Evolutionary conservation across 2,888 invertebrate genomes (phyloP).

Genomic region (Lasioglossum lativentre): DNA sequence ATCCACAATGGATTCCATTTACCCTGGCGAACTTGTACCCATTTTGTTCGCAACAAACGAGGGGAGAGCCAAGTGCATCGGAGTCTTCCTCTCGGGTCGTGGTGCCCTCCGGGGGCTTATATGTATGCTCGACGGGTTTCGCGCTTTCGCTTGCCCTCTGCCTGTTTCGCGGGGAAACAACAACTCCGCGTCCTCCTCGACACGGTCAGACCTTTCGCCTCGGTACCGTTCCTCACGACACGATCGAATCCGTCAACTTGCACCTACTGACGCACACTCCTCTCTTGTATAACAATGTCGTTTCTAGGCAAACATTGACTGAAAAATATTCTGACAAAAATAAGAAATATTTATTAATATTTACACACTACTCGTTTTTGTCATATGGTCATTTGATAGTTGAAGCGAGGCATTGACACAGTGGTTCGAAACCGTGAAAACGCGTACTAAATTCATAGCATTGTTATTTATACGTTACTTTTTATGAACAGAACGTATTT

Average conservation of each 20-base stretch:
- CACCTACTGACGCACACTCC: not conserved
- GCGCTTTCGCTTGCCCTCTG: conserved; percentile 2
- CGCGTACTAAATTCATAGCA: too few species aligned
- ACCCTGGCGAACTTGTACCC: not conserved
- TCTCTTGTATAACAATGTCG: not conserved
- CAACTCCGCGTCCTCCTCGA: not conserved
- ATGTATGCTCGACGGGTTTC: conserved; percentile 5
- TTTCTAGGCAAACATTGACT: too few species aligned
- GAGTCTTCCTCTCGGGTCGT: not conserved
- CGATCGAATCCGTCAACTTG: conserved; percentile 18
- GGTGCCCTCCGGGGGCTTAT: not conserved
- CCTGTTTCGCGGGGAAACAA: not conserved
- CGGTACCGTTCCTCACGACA: conserved; percentile 22
- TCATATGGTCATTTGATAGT: too few species aligned
- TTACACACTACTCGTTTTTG: too few species aligned
- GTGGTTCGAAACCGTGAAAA: too few species aligned
- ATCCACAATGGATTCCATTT: conserved; percentile 4
- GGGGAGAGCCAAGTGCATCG: not conserved
- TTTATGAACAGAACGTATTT: too few species aligned
- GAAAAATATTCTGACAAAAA: too few species aligned
- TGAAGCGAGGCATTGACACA: too few species aligned
- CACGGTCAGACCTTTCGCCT: conserved; percentile 32
- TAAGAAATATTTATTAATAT: too few species aligned
- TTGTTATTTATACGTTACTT: too few species aligned
- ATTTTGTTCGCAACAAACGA: conserved; percentile 21